These are phyloP conservation scores for Calliopsis andreniformis DNA, from an alignment of 1,140 invertebrate species.

Conservation along the genomic window DNA sequence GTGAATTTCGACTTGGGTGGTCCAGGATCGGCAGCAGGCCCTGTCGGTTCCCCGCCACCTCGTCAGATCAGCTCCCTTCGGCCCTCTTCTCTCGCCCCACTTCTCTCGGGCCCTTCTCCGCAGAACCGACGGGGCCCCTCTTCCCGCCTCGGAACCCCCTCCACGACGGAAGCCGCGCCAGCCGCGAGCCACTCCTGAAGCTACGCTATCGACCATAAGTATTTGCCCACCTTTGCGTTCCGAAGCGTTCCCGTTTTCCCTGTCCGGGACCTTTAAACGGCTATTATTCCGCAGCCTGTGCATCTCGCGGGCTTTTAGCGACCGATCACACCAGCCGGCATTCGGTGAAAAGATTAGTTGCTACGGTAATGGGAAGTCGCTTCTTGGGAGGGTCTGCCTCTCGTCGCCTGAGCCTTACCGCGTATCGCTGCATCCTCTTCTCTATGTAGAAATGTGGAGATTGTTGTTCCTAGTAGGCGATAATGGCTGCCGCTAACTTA, in stretches of 20 bases:
- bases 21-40: slow-evolving; percentile 75
- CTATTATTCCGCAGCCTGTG: not conserved
- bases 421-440: no score
- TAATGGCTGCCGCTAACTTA: no score
- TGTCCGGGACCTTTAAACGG: slow-evolving; percentile 31
- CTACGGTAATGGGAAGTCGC: no score
- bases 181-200: slow-evolving; percentile 69
- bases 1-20: slow-evolving; percentile 81
- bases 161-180: slow-evolving; percentile 50
- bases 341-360: no score
- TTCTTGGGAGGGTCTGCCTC: no score
- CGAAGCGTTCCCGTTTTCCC: slow-evolving; percentile 15
- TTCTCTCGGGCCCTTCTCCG: slow-evolving; percentile 32
- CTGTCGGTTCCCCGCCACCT: slow-evolving; percentile 79
- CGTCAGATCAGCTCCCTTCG: slow-evolving; percentile 63
- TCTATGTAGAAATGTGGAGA: no score
- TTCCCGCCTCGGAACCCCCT: slow-evolving; percentile 18
- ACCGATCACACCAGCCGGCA: no score
- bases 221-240: slow-evolving; percentile 37
- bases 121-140: slow-evolving; percentile 31
- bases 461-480: no score
- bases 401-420: no score
- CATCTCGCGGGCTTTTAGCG: no score
- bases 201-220: slow-evolving; percentile 49
- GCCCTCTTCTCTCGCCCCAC: slow-evolving; percentile 39